Evolutionary conservation across 2,888 invertebrate species (phyloP).

Genomic region (Ochropleura plecta): DNA sequence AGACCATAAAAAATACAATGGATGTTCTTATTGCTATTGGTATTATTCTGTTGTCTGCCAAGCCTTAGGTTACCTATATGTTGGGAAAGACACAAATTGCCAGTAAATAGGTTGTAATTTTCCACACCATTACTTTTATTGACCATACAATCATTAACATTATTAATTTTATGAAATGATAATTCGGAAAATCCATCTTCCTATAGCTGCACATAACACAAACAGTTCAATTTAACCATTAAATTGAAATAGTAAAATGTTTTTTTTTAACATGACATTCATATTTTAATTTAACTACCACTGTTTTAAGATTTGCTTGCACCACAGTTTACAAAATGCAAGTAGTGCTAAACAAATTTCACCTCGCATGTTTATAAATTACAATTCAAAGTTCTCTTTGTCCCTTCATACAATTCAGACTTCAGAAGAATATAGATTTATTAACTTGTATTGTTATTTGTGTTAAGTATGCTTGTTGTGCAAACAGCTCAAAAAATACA

Average conservation of each 20-base stretch:
- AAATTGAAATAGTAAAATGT: neutral
- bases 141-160: constrained; percentile 1
- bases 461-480: constrained; percentile 13
- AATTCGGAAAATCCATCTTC: constrained; percentile 20
- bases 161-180: neutral
- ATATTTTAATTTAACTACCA: neutral
- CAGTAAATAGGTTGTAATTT: neutral
- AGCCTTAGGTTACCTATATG: neutral
- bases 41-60: too few species aligned
- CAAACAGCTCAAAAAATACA: neutral
- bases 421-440: neutral
- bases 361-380: constrained; percentile 9
- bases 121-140: neutral
- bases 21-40: neutral
- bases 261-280: neutral
- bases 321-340: neutral
- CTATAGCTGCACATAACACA: neutral
- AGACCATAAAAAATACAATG: neutral
- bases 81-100: constrained; percentile 1
- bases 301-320: constrained; percentile 6
- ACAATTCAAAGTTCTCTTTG: neutral
- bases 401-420: neutral
- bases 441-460: neutral
- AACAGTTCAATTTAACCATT: neutral
- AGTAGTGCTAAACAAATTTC: neutral